Evolutionary conservation across 2,113 vertebrate species (phyloP).

Genomic region (Heterotilapia buettikoferi): DNA sequence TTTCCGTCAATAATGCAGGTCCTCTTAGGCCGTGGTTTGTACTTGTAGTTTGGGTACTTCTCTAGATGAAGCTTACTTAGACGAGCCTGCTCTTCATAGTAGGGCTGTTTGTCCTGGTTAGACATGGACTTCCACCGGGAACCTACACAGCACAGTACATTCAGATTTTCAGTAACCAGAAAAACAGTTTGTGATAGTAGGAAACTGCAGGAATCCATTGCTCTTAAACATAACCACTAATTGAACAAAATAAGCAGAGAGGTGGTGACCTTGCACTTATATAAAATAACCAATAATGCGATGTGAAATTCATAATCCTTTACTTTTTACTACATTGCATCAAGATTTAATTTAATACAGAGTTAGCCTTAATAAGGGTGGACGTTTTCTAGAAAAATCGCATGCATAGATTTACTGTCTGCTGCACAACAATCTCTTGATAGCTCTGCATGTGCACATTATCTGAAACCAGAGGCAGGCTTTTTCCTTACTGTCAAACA

Average conservation of each 20-base stretch:
- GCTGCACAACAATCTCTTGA: not conserved
- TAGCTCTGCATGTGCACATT: not conserved
- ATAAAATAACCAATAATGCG: not conserved
- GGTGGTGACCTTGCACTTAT: not conserved
- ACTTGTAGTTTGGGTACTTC: conserved; percentile 99
- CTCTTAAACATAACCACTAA: not conserved
- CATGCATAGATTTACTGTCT: not conserved
- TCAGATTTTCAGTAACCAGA: not conserved
- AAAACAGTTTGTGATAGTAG: not conserved
- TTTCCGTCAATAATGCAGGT: conserved; percentile 99
- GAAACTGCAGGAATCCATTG: not conserved
- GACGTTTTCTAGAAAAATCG: not conserved
- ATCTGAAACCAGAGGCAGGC: not conserved
- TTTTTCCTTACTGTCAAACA: not conserved
- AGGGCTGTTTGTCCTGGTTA: conserved; percentile 98
- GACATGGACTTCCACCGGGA: conserved; percentile 99
- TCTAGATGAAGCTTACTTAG: conserved; percentile 98
- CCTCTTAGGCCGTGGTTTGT: conserved; percentile 97
- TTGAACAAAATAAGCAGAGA: not conserved
- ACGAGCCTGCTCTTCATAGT: conserved; percentile 97
- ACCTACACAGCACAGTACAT: conserved; percentile 62
- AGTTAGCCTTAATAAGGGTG: not conserved
- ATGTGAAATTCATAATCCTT: not conserved
- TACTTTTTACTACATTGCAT: not conserved
- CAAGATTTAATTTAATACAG: not conserved